Percentiles rank a stretch among this genome's conserved stretches.
These are phyloP conservation scores for Aphelocoma californica DNA, from an alignment of 2,797 vertebrate genomes.

Conservation along the genomic window DNA sequence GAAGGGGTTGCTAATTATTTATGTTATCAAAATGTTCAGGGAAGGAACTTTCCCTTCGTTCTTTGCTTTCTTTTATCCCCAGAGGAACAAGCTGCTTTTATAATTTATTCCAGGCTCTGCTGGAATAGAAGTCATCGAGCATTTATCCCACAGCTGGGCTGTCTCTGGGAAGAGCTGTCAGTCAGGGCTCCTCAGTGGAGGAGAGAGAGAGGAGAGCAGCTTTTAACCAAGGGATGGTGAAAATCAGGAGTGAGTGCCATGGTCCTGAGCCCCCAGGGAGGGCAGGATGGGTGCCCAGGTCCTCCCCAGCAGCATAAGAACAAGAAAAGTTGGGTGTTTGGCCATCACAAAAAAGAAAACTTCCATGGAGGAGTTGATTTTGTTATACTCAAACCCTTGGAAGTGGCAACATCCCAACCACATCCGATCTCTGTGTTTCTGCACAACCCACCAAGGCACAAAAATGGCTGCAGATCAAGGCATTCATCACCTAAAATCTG, in stretches of 20 bases:
- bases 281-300: background rate
- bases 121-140: background rate
- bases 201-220: background rate
- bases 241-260: rapidly evolving
- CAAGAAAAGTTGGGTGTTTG: background rate
- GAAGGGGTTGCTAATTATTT: constrained; percentile 8
- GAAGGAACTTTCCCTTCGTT: background rate
- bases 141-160: background rate
- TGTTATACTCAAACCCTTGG: background rate
- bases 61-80: background rate
- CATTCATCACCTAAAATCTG: background rate
- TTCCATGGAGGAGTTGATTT: rapidly evolving
- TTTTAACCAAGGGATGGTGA: background rate
- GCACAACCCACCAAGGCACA: background rate
- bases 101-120: background rate
- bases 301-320: background rate
- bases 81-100: background rate
- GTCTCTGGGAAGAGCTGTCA: constrained; percentile 4
- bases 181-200: background rate
- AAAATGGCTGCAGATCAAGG: background rate
- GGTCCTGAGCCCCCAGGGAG: background rate
- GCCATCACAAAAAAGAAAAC: background rate
- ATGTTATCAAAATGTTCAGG: background rate
- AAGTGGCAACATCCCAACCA: background rate
- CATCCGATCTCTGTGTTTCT: background rate